phyloP scores from a whole-genome alignment of 92 coral and sea anemone genomes.

The Siderastrea radians region DNA sequence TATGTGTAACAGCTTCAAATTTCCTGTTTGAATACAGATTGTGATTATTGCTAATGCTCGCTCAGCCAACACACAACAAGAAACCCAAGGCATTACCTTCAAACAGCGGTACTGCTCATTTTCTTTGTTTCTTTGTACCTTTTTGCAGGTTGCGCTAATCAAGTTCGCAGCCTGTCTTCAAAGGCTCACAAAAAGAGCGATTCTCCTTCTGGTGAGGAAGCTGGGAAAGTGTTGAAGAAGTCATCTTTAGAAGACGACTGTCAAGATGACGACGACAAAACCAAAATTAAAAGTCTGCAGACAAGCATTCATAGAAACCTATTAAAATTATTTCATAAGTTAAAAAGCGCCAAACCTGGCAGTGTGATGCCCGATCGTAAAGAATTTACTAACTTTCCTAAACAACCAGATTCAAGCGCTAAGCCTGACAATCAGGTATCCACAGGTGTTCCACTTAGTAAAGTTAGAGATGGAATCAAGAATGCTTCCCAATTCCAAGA shows the following conservation, averaged over 20 bases:
- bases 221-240: background rate
- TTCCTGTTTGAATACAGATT: too few relatives aligned
- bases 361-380: constrained; percentile 52
- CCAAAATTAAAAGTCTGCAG: constrained; percentile 75
- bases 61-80: too few relatives aligned
- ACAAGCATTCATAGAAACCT: constrained; percentile 83
- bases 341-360: constrained; percentile 52
- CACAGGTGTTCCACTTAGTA: constrained; percentile 48
- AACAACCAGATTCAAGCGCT: background rate
- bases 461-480: constrained; percentile 48
- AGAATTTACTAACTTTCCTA: constrained; percentile 36
- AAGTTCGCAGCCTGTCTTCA: constrained; percentile 33
- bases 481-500: constrained; percentile 30
- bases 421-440: constrained; percentile 11
- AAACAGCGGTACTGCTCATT: too few relatives aligned
- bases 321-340: constrained; percentile 80
- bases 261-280: constrained; percentile 69
- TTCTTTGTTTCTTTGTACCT: background rate
- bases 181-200: background rate
- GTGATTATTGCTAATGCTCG: too few relatives aligned
- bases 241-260: constrained; percentile 24
- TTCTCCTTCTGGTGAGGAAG: constrained; percentile 8
- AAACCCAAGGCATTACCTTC: too few relatives aligned
- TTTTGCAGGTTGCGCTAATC: constrained; percentile 29
- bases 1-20: too few relatives aligned